Evolutionary conservation across 2,888 invertebrate genomes (phyloP).

Genomic region (Andrena camellia): DNA sequence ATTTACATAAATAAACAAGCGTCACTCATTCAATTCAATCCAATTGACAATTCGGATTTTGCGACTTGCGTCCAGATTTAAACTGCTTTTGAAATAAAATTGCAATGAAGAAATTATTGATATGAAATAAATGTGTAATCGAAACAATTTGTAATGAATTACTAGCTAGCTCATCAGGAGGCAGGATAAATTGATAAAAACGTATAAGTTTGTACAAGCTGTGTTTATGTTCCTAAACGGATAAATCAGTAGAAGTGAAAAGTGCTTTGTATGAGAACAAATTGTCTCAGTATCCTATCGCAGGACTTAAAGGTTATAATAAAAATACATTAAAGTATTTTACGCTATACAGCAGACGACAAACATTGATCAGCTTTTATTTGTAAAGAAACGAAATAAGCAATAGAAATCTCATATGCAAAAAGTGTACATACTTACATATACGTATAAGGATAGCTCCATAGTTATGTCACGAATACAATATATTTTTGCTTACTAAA

Average conservation of each 20-base stretch:
- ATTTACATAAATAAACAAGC: no score
- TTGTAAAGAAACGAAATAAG: not conserved
- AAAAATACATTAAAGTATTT: not conserved
- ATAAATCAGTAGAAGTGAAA: not conserved
- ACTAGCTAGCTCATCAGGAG: no score
- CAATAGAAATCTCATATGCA: slow-evolving; percentile 5
- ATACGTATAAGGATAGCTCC: not conserved
- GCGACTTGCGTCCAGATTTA: no score
- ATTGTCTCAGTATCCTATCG: not conserved
- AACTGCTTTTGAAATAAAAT: no score
- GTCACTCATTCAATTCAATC: no score
- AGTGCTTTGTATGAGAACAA: not conserved
- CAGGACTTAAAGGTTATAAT: not conserved
- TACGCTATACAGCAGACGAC: not conserved
- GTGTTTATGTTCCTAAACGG: not conserved
- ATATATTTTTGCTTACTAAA: not conserved
- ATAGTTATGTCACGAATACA: slow-evolving; percentile 17
- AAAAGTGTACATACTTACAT: not conserved
- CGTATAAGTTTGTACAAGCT: not conserved
- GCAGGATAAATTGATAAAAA: not conserved
- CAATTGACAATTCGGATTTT: no score
- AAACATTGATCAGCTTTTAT: not conserved
- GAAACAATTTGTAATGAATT: no score
- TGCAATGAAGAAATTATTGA: no score
- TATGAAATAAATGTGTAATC: no score